phyloP scores from a whole-genome alignment of 2,113 vertebrate species.

The Ginglymostoma cirratum region DNA sequence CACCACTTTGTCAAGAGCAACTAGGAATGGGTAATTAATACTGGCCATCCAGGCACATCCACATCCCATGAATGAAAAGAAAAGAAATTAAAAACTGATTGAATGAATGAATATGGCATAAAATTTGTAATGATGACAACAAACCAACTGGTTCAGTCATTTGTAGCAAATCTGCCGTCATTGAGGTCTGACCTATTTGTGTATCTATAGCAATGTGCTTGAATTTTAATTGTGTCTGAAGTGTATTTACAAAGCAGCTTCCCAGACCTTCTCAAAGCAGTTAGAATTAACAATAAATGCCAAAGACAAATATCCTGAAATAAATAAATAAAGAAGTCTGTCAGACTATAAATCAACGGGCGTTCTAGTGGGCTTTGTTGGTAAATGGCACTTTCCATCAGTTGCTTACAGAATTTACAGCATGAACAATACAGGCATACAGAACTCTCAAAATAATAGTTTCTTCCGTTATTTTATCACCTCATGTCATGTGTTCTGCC shows the following conservation, averaged over 20 bases:
- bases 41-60: too few species aligned
- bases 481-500: not conserved
- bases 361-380: not conserved
- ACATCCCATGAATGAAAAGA: too few species aligned
- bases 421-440: not conserved
- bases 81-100: not conserved
- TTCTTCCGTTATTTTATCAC: not conserved
- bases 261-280: not conserved
- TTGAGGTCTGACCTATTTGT: not conserved
- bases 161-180: not conserved
- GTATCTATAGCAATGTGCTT: not conserved
- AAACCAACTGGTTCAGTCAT: not conserved
- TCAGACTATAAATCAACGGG: not conserved
- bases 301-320: not conserved
- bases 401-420: not conserved
- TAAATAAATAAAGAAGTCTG: not conserved
- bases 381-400: not conserved
- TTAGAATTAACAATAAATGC: too few species aligned
- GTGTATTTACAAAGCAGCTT: not conserved
- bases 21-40: too few species aligned
- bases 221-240: not conserved
- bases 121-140: not conserved
- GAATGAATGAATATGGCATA: not conserved
- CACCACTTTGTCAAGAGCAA: too few species aligned
- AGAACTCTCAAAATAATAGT: not conserved